Conservation (phyloP, 1,140 invertebrate genomes). For the Lepidurus packardi region DNA sequence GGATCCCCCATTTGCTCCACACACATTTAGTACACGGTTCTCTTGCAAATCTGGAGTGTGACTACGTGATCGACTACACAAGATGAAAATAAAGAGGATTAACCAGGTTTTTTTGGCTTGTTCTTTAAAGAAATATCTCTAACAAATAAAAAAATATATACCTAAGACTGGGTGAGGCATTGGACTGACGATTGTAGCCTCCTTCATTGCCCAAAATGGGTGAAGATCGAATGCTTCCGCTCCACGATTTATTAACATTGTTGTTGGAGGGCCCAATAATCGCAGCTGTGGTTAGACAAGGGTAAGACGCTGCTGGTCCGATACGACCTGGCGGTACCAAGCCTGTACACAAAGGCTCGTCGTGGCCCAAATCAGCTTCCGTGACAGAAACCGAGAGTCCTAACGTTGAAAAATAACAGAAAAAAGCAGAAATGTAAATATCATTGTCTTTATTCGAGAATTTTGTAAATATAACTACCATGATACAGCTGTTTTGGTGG, state of each 20-base stretch:
- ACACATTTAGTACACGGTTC: background rate
- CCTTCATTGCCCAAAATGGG: background rate
- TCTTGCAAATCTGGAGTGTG: background rate
- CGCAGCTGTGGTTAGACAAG: conserved; percentile 6
- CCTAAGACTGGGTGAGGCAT: background rate
- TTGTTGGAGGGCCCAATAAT: background rate
- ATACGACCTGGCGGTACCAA: background rate
- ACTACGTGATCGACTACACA: conserved; percentile 5
- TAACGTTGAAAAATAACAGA: background rate
- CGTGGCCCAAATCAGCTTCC: background rate
- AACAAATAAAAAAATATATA: background rate
- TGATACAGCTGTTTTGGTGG: background rate
- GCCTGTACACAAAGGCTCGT: background rate
- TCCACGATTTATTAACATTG: background rate
- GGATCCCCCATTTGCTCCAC: background rate
- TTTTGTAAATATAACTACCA: too few species aligned
- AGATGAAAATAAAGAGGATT: background rate
- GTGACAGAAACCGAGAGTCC: background rate
- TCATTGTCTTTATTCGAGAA: too few species aligned
- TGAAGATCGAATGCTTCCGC: background rate
- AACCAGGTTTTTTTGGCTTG: background rate
- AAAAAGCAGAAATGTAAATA: background rate
- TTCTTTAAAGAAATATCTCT: too few species aligned
- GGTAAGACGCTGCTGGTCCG: background rate
- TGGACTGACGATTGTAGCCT: background rate